Evolutionary conservation across 92 coral and sea anemone genomes (phyloP).

Genomic region (Micromussa lordhowensis): DNA sequence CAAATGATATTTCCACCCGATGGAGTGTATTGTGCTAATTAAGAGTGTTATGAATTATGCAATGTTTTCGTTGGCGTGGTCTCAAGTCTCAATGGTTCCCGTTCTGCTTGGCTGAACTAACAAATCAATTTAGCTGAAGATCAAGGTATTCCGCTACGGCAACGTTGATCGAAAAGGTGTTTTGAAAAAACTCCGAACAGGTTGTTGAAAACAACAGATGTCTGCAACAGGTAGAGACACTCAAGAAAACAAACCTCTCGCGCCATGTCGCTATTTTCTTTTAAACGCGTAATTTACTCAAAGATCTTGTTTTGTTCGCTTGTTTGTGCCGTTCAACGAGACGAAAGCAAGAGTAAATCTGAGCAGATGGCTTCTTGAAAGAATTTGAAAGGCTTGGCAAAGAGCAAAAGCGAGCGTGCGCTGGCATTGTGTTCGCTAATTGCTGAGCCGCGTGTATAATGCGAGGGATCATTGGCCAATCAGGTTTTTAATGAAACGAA

Average conservation of each 20-base stretch:
- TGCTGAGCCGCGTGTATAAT: constrained; percentile 46
- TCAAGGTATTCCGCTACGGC: constrained; percentile 4
- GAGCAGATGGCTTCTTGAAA: constrained; percentile 58
- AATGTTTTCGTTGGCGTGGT: neutral
- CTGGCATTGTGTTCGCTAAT: constrained; percentile 32
- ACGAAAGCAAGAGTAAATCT: constrained; percentile 32
- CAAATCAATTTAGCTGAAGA: neutral
- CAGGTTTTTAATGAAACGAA: constrained; percentile 32
- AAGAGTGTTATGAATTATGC: neutral
- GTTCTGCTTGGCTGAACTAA: constrained; percentile 2
- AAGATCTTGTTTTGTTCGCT: constrained; percentile 31
- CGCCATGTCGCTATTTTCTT: constrained; percentile 1
- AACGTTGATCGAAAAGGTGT: constrained; percentile 17
- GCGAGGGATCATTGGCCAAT: neutral
- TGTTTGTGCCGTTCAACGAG: constrained; percentile 29
- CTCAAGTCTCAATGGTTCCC: neutral
- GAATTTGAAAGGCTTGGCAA: constrained; percentile 30
- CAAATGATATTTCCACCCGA: neutral
- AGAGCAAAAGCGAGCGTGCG: constrained; percentile 32
- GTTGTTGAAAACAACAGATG: constrained; percentile 32
- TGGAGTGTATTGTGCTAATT: constrained; percentile 1
- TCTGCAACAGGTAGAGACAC: constrained; percentile 21
- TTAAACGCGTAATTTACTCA: constrained; percentile 27
- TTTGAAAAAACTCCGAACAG: neutral
- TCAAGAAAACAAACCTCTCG: constrained; percentile 9